Evolutionary conservation across 2,113 vertebrate species (phyloP).

Genomic region (Gnathonemus longibarbis): DNA sequence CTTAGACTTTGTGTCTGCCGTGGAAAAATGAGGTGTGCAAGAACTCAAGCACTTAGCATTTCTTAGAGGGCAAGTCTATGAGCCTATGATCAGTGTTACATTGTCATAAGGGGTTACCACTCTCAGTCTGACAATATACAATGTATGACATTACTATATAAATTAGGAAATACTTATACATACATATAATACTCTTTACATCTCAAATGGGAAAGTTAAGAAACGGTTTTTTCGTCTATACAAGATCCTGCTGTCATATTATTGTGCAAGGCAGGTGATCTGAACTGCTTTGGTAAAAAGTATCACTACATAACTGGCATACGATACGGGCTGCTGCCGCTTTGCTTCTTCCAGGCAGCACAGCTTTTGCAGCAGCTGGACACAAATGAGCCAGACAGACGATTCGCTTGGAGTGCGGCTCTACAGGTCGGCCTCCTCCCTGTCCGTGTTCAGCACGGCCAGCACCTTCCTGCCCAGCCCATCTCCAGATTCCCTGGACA

Average conservation of each 20-base stretch:
- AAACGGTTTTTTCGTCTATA: neutral
- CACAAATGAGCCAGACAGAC: constrained; percentile 42
- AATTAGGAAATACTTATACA: neutral
- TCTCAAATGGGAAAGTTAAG: neutral
- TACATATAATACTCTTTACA: neutral
- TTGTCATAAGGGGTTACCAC: neutral
- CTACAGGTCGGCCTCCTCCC: constrained; percentile 43
- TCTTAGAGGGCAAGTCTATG: neutral
- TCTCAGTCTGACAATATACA: neutral
- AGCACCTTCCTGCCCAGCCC: constrained; percentile 59
- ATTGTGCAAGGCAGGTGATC: neutral
- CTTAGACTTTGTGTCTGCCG: neutral
- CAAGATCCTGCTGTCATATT: neutral
- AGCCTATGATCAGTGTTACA: neutral
- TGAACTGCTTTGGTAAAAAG: neutral
- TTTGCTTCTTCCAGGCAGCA: constrained; percentile 39
- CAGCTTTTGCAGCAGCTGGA: constrained; percentile 54
- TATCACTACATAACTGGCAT: neutral
- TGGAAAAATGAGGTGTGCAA: neutral
- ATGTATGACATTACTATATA: neutral
- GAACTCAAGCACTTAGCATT: neutral
- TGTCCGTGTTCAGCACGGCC: constrained; percentile 50
- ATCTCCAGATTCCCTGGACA: constrained; percentile 45
- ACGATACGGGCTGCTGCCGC: neutral
- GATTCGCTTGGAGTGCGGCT: constrained; percentile 26